Conservation (phyloP, 2,797 vertebrate genomes). For the Micromesistius poutassou region DNA sequence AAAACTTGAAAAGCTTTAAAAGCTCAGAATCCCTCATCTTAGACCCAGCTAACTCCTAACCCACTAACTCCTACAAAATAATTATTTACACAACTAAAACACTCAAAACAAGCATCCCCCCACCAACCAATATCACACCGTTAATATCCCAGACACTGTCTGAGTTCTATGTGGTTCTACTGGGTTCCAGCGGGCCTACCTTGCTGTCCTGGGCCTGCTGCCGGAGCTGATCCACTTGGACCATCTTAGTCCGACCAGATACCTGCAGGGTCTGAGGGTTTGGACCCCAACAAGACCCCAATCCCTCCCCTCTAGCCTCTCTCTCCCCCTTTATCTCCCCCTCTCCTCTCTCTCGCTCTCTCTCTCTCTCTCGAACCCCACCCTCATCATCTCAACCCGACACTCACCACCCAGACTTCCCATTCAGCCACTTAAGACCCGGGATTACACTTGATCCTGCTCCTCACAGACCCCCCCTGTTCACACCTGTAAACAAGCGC, state of each 20-base stretch:
- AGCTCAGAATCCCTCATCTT: too few species aligned
- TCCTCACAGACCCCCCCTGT: neutral
- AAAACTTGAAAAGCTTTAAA: too few species aligned
- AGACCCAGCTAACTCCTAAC: too few species aligned
- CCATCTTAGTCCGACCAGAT: slow-evolving; percentile 34
- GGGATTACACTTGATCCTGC: slow-evolving; percentile 2
- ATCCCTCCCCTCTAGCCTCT: neutral
- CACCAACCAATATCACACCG: neutral
- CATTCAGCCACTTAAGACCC: slow-evolving; percentile 11
- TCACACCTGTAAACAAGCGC: neutral
- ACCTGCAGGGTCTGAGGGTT: neutral
- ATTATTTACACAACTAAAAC: neutral
- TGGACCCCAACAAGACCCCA: neutral
- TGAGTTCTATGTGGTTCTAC: neutral
- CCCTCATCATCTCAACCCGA: neutral
- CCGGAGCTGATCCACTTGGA: slow-evolving; percentile 39
- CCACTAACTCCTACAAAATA: neutral
- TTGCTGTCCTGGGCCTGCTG: slow-evolving; percentile 15
- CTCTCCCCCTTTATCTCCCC: slow-evolving; percentile 6
- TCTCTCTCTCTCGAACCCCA: neutral
- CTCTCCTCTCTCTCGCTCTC: neutral
- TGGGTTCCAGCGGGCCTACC: slow-evolving; percentile 32
- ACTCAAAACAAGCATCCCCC: neutral
- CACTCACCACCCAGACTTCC: neutral
- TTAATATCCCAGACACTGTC: neutral